Base-by-base conservation (phyloP, 2,797 vertebrate species). In the Girardinus metallicus region DNA sequence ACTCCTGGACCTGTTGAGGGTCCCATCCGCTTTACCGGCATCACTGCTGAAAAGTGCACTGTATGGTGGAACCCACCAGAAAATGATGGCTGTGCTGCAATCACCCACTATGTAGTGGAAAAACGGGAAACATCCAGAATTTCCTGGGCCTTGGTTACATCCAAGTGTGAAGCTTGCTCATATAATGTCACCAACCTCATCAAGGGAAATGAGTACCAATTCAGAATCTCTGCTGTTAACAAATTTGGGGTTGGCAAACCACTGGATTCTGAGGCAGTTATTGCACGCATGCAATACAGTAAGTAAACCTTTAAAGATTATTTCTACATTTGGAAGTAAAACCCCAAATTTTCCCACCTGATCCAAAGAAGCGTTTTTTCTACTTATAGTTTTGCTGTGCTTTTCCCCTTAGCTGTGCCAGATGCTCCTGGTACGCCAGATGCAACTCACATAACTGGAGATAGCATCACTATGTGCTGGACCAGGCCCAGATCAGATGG, bases 61-160 rank as follows among this genome's bases (percentile, higher is more conserved):
- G 95, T 99, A 73, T 99, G 98, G 98, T 99, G 98, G 98, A 97
- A 98, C 47, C 97, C 98, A n/a, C 98, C 99, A 0, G 97, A 96
- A 82, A 99, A 99, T 47, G 99, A 99, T 11, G 99, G 99, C 75
- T 99, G 99, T 83, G 94, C 98, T 78, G 95, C 95, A 26, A 90
- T 99, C 84, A 97, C 95, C 75, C 96, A 98, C 92, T 99, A 99
- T 77, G 86, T 98, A 60, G 97, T 99, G 93, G 99, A 99, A 94
- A 99, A 99, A 93, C 97, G 99, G 86, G 98, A 99, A 91, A 99
- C 99, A 1, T 99, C 98, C 84, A 96, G 99, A 87, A 96, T 99
- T 89, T 95, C 98, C 78, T 99, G 99, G 99, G 98, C 98, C 34
- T 90, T 97, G 86, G 95, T 98, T 88, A 97, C 96, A 82, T 98